Evolutionary conservation across 2,797 vertebrate genomes (phyloP), one percentile per base, ranked within the genome.

Genomic region (Sternarchorhynchus goeldii): DNA sequence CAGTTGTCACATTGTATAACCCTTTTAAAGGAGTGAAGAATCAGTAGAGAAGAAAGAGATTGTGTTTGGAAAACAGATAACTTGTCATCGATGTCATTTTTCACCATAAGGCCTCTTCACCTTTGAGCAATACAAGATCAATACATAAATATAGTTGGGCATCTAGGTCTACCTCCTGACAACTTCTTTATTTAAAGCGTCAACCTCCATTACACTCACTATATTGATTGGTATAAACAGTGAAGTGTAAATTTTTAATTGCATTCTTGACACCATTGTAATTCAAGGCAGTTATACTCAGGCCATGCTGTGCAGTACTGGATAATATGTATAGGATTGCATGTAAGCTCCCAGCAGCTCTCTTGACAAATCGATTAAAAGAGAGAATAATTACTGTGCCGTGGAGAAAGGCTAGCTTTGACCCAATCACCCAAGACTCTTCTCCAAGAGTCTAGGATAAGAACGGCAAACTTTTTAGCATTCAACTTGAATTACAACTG

Each of bases 171-270:
- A 81, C 69, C 78, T 57, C 36, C 71, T 67, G 82, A 85, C 57
- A 85, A 65, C 39, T 65, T 16, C 86, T 86, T 80, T 87, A 76
- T 83, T 79, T 89, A 53, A 66, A 55, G 58, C 21, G 8, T 39
- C 29, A n/a, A 62, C 31, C 84, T 79, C 82, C 78, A 68, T 88
- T 87, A 80, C 65, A 31, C 82, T 83, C 81, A 32, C 63, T 39
- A 82, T 90, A 91, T 89, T 86, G 88, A 89, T 85, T 29, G 36
- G 63, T 39, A 25, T 60, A 39, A 74, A 77, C 69, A 39, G 57
- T 56, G 56, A 59, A 80, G 71, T 70, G 75, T 77, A 73, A 62
- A 55, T 31, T 77, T 82, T 84, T 82, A 82, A 84, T 82, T 79
- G 68, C 25, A 69, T 73, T 59, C 66, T 56, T 41, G 17, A 62